These are phyloP conservation scores for Micropoecilia bifurca DNA, from an alignment of 2,797 vertebrate species.

Conservation along the genomic window DNA sequence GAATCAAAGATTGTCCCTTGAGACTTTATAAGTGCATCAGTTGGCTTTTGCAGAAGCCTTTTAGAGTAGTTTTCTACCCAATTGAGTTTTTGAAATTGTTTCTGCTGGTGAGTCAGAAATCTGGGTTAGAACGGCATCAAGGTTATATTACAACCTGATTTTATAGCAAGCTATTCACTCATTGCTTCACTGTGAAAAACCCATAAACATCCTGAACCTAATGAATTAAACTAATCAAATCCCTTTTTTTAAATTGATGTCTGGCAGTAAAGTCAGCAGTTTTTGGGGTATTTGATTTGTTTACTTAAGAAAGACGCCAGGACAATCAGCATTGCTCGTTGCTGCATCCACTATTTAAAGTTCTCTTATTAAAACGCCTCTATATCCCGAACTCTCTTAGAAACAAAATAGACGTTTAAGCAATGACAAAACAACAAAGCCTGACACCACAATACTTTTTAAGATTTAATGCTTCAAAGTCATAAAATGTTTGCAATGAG, in stretches of 20 bases:
- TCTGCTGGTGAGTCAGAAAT: slow-evolving; percentile 18
- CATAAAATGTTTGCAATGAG: neutral
- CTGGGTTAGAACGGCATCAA: slow-evolving; percentile 10
- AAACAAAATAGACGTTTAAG: neutral
- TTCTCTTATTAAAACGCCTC: neutral
- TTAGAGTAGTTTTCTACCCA: neutral
- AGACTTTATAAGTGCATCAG: slow-evolving; percentile 52
- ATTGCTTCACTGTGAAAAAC: neutral
- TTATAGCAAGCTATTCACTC: slow-evolving; percentile 22
- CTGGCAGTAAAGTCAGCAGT: neutral
- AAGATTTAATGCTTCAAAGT: neutral
- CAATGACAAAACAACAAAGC: neutral
- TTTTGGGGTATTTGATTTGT: neutral
- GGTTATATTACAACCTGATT: slow-evolving; percentile 18
- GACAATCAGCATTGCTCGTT: neutral
- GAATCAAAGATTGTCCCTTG: slow-evolving; percentile 39
- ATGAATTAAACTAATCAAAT: neutral
- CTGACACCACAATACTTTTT: neutral
- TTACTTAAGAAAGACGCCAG: neutral
- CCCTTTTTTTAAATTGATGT: neutral
- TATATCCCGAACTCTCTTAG: neutral
- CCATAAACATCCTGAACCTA: neutral
- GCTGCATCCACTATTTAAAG: neutral
- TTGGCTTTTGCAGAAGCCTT: slow-evolving; percentile 47
- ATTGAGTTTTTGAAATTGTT: slow-evolving; percentile 21